phyloP scores from a whole-genome alignment of 2,888 invertebrate genomes.

The Callosobruchus maculatus region DNA sequence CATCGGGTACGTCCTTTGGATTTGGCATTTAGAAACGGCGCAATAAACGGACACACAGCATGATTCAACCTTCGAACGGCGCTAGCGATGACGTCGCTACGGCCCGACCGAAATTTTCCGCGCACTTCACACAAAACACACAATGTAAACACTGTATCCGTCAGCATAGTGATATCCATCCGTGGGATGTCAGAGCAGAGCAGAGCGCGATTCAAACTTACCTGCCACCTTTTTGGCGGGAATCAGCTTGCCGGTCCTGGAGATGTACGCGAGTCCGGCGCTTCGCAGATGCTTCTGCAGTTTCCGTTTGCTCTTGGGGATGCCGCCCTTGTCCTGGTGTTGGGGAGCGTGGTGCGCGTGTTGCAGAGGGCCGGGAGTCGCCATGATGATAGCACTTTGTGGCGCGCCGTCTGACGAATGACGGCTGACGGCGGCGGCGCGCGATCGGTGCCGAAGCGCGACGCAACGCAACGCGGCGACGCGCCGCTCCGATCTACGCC shows the following conservation, averaged over 20 bases:
- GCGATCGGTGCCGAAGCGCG: constrained; percentile 5
- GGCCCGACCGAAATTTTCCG: neutral
- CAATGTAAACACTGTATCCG: constrained; percentile 39
- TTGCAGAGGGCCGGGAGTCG: neutral
- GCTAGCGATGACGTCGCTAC: neutral
- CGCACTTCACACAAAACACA: constrained; percentile 20
- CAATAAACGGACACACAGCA: constrained; percentile 10
- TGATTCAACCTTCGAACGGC: neutral
- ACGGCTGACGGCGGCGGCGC: neutral
- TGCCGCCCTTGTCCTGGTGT: constrained; percentile 16
- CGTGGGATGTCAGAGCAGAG: neutral
- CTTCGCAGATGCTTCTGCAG: constrained; percentile 50
- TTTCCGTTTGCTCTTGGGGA: constrained; percentile 50
- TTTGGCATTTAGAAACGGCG: constrained; percentile 18
- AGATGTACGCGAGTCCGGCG: constrained; percentile 51
- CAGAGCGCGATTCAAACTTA: constrained; percentile 30
- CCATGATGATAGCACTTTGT: neutral
- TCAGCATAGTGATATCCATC: neutral
- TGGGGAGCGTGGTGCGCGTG: neutral
- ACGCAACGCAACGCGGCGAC: constrained; percentile 10
- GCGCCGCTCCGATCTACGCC: constrained; percentile 1
- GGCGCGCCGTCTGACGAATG: neutral
- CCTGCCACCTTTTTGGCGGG: constrained; percentile 53
- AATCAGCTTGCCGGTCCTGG: constrained; percentile 51
- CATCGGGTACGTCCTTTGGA: neutral